Conservation (phyloP, 1,140 invertebrate species). For the Periplaneta americana region DNA sequence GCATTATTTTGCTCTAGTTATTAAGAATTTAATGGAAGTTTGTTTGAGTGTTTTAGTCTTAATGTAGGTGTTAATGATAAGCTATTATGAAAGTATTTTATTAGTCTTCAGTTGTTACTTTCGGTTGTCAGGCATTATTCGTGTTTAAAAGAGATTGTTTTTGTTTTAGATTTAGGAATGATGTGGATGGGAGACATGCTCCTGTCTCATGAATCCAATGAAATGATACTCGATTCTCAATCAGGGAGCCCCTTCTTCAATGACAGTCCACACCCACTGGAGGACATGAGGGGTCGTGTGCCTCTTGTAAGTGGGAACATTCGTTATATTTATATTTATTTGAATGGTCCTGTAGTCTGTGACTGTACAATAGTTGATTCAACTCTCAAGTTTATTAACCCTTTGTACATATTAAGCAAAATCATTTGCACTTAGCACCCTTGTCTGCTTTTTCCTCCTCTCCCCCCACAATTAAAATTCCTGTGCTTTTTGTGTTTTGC, state of each 20-base stretch:
- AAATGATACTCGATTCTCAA: constrained; percentile 50
- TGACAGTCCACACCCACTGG: constrained; percentile 48
- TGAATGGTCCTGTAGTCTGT: background rate
- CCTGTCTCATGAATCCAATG: constrained; percentile 47
- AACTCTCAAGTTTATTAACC: background rate
- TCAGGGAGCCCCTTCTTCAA: constrained; percentile 49
- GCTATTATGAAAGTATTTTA: too few species aligned
- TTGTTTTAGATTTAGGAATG: constrained; percentile 52
- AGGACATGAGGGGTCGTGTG: constrained; percentile 48
- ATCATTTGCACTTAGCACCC: background rate
- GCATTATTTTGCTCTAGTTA: background rate
- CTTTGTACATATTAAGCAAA: background rate
- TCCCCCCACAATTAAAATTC: too few species aligned
- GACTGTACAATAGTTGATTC: background rate
- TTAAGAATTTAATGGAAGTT: background rate
- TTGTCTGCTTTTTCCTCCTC: background rate
- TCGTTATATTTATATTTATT: background rate
- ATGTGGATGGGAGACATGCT: constrained; percentile 66
- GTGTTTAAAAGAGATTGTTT: background rate
- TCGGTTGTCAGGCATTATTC: too few species aligned
- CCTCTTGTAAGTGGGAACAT: constrained; percentile 25
- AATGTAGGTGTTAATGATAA: too few species aligned
- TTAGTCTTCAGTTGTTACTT: too few species aligned
- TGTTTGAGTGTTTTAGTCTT: background rate
- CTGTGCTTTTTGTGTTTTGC: background rate